Evolutionary conservation across 2,113 vertebrate genomes (phyloP).

Genomic region (Dolichallabes microphthalmus): DNA sequence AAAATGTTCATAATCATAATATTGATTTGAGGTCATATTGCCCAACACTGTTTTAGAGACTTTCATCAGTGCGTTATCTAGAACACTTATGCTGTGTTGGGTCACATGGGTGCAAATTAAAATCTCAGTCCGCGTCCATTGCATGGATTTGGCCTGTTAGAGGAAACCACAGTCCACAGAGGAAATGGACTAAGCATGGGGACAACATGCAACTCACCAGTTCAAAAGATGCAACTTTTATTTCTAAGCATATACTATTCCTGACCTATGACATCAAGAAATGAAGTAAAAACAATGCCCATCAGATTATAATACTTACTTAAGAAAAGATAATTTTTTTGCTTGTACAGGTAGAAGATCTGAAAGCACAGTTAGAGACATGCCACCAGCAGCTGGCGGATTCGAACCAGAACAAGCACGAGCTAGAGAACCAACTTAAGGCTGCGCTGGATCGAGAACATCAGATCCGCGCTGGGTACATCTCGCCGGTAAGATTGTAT

Average conservation of each 20-base stretch:
- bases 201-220: neutral
- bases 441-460: constrained; percentile 72
- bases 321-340: neutral
- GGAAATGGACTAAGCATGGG: no score
- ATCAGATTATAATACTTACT: neutral
- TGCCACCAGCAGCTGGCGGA: constrained; percentile 75
- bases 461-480: constrained; percentile 71
- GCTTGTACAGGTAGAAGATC: constrained; percentile 72
- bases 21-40: no score
- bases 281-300: neutral
- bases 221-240: neutral
- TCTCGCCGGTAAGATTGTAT: constrained; percentile 74
- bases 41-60: no score
- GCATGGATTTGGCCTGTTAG: no score
- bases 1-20: no score
- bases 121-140: no score
- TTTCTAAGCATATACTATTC: neutral
- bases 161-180: no score
- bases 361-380: constrained; percentile 72
- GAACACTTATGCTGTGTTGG: no score
- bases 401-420: constrained; percentile 73
- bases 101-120: no score
- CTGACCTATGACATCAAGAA: neutral
- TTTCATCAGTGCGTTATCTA: no score
- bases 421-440: constrained; percentile 74